Evolutionary conservation across 1,140 invertebrate species (phyloP), one percentile per base, ranked within the genome.

Genomic region (Heliconius hewitsoni): DNA sequence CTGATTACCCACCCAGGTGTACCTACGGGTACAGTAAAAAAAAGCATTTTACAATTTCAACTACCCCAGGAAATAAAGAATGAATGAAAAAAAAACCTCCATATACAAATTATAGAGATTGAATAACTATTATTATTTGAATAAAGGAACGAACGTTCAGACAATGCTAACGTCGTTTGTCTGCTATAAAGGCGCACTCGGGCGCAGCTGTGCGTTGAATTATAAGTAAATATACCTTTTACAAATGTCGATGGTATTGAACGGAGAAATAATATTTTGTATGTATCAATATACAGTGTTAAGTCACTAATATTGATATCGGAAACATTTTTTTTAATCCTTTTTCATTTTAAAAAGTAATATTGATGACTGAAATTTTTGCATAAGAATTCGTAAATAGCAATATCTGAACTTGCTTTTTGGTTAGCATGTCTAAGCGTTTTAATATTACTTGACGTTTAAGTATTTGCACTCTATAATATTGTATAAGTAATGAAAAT

Each of bases 151-250:
- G 23, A 19, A 8, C 46, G 19, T 34, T 5, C 34, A 34, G 34
- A 66, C 60, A 66, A 66, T 23, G 23, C 19, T 23, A 27, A 66
- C 30, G 60, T 66, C 60, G 60, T 23, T 27, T 66, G 23, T 66
- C 27, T 66, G 27, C 13, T 30, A 16, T 66, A 66, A 66, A 66
- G 23, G 60, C 60, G 11, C 60, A 66, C 60, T 66, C 60, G 60
- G 60, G 60, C 60, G 60, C 60, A 66, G 60, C 60, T 66, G 60
- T 66, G 60, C 60, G 27, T 66, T 66, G 60, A 66, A 66, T 66
- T 66, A 27, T 66, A 66, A 27, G 60, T 16, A 66, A 66, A 66
- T 66, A 66, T 66, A 66, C 0, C 23, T 27, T 30, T 66, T 4
- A 66, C 60, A 30, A 66, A 66, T 27, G 60, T 8, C 11, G 1